Conservation (phyloP, 1,140 invertebrate species). For the Magallana angulata region DNA sequence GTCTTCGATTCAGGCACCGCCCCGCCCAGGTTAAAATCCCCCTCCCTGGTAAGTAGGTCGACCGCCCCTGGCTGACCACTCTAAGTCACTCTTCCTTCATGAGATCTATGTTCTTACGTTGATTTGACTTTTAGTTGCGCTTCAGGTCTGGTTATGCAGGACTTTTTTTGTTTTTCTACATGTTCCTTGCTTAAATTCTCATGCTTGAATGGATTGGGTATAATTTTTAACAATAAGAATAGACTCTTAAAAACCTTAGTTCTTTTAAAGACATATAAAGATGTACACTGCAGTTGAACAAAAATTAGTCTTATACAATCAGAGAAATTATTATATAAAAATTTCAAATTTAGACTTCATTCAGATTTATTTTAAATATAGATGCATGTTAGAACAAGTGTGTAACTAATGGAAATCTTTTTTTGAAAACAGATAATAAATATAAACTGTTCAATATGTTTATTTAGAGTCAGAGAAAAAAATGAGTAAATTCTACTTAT, state of each 20-base stretch:
- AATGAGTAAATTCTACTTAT: too few species aligned
- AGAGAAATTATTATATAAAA: too few species aligned
- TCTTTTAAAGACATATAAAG: too few species aligned
- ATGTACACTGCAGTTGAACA: too few species aligned
- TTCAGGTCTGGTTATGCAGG: constrained; percentile 18
- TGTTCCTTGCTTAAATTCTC: constrained; percentile 28
- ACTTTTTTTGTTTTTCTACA: constrained; percentile 4
- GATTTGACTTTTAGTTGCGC: constrained; percentile 22
- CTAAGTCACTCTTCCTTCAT: neutral
- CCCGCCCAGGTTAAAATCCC: neutral
- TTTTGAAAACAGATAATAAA: too few species aligned
- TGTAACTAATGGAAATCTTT: too few species aligned
- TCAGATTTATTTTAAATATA: too few species aligned
- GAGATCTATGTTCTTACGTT: constrained; percentile 6
- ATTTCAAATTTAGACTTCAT: too few species aligned
- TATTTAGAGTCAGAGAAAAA: too few species aligned
- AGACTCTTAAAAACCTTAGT: neutral
- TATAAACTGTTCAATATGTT: too few species aligned
- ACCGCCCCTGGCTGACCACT: neutral
- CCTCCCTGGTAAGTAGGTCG: neutral
- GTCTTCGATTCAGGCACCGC: neutral
- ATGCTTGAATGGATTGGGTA: neutral
- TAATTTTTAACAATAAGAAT: neutral
- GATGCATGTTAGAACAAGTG: too few species aligned
- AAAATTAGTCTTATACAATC: too few species aligned